These are phyloP conservation scores for Tyto alba DNA, from an alignment of 2,113 vertebrate genomes.

Conservation along the genomic window DNA sequence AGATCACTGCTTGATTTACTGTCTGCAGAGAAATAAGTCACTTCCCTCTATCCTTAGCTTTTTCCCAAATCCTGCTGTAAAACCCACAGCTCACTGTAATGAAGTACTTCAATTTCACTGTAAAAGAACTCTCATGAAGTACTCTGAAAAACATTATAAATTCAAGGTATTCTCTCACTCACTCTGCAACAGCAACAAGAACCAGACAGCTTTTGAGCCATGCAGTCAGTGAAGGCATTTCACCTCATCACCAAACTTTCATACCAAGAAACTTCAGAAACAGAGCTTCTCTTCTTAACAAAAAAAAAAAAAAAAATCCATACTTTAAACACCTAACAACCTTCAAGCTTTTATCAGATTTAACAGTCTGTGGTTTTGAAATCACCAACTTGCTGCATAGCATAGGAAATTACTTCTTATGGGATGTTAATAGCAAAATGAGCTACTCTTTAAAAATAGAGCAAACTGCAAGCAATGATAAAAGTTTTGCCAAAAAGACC, in stretches of 20 bases:
- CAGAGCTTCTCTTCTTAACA: background rate
- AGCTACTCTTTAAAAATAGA: background rate
- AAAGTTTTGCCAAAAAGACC: background rate
- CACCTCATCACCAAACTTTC: background rate
- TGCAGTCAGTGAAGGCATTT: background rate
- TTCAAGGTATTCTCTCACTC: background rate
- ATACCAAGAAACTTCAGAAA: background rate
- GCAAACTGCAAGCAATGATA: background rate
- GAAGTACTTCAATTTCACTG: background rate
- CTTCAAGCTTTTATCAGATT: background rate
- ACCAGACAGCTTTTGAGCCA: background rate
- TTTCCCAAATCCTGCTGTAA: background rate
- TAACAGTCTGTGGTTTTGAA: background rate
- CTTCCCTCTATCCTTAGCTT: background rate
- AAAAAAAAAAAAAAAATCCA: background rate
- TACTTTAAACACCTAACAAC: background rate
- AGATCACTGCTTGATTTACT: background rate
- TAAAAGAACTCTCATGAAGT: background rate
- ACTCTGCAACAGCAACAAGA: background rate
- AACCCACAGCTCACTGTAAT: background rate
- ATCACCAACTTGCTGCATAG: background rate
- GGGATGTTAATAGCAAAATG: background rate
- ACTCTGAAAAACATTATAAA: background rate
- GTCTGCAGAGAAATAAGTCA: background rate
- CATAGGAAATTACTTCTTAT: background rate